phyloP scores from a whole-genome alignment of 2,113 vertebrate genomes.

The Herpailurus yagouaroundi region DNA sequence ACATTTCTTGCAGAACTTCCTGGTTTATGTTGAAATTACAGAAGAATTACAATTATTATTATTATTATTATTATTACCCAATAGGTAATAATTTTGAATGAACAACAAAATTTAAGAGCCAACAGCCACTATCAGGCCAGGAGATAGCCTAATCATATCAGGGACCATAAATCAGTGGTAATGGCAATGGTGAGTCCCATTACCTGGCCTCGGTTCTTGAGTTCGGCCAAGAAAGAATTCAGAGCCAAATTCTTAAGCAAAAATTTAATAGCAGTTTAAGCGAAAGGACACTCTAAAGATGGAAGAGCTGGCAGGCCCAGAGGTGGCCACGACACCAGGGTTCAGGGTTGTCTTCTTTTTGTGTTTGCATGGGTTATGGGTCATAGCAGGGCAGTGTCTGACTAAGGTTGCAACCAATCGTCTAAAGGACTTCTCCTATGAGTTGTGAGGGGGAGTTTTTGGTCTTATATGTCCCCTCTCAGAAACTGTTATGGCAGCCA shows the following conservation, averaged over 20 bases:
- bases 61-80: too few species aligned
- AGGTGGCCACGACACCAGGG: background rate
- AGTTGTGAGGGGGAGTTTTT: background rate
- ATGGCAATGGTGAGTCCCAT: background rate
- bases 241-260: background rate
- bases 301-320: background rate
- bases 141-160: background rate
- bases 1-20: background rate
- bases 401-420: background rate
- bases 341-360: background rate
- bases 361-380: background rate
- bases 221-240: background rate
- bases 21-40: background rate
- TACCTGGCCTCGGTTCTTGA: background rate
- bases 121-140: background rate
- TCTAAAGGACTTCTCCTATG: background rate
- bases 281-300: background rate
- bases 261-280: background rate
- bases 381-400: background rate
- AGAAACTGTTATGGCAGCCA: background rate
- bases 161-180: background rate
- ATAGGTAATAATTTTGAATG: background rate
- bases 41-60: background rate
- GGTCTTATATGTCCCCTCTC: background rate
- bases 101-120: background rate